Base-by-base conservation (phyloP, 2,113 vertebrate genomes). In the Callithrix jacchus region DNA sequence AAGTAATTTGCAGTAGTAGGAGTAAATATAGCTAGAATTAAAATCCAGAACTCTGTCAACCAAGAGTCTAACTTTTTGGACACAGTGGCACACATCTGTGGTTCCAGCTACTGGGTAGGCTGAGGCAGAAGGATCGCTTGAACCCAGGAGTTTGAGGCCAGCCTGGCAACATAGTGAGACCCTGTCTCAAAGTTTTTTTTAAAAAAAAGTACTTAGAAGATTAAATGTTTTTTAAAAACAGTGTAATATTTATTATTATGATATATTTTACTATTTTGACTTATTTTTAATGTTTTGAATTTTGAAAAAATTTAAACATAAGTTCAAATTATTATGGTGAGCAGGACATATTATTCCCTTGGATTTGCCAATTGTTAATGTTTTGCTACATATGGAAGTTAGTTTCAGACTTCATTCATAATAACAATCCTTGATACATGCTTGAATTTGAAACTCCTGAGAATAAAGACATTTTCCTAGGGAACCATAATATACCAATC, bases 281-380 rank as follows among this genome's bases (percentile, higher is more conserved):
- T 66, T 87, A 81, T 42, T 94, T 40, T 70, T 96, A 45, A 37
- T 45, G 25, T 86, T 90, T 90, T 87, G 54, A 83, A 80, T 87
- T 93, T 95, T 84, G 47, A 40, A 87, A 89, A 84, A 71, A 87
- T 47, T 10, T 9, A 61, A 47, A 76, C 14, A 4, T 32, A 47
- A 68, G 20, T 71, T 6, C 35, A 94, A 45, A 45, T 42, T 84
- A 45, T 37, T 87, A 37, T 8, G 45, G 45, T 73, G 20, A 88
- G 35, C 64, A 91, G 14, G 6, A 47, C 7, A 40, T 14, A 52
- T 9, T 87, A 8, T 18, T 52, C 23, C 21, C 76, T 94, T 92
- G 32, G 73, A 42, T 56, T 86, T 30, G 35, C 68, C 35, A 74
- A 0, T 80, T 58, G 8, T 25, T 74, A 89, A 64, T 27, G 40